Base-by-base conservation (phyloP, 2,888 invertebrate genomes). In the Phlogophora meticulosa region DNA sequence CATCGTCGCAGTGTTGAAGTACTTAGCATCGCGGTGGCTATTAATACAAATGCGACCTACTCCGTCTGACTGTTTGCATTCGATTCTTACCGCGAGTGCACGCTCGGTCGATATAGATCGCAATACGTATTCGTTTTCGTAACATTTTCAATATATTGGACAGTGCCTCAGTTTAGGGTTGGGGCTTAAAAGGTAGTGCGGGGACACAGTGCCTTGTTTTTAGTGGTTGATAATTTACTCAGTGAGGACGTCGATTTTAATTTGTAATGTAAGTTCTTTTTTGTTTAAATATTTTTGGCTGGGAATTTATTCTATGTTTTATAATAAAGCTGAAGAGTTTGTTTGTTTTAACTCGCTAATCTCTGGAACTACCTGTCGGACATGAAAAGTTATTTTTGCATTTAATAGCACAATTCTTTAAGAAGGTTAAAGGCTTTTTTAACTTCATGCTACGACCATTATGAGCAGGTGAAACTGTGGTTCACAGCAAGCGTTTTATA, bases 41-140 rank as follows among this genome's bases (percentile, higher is more conserved):
- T 93, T 92, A 91, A 93, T 93, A 93, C 90, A 90, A 91, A 86
- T 81, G 82, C 91, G 87, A 87, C 87, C 88, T 81, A 86, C 86
- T 87, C 87, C 57, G 69, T 46, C 79, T 72, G 81, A 88, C 88
- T 89, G 89, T 89, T 87, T 88, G 87, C 87, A 91, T 87, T 90
- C 83, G 82, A 85, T 85, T 81, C 84, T 87, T 76, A 76, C 69
- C 82, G 82, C 70, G 85, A 85, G 86, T 87, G 87, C 91, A 87
- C 89, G 89, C 82, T 86, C 78, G 76, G 75, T 78, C 78, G 81
- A 78, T 77, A 77, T 75, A 80, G 72, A 78, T 72, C 75, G 76
- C 52, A 55, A 64, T 42, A 60, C 76, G 71, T 65, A 74, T 67
- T 76, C 59, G 67, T 66, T 66, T 53, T 74, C 79, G 76, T 69